A percentile compares a stretch with the other conserved stretches of the same genome.
phyloP scores from a whole-genome alignment of 2,888 invertebrate genomes.

The Meta bourneti region DNA sequence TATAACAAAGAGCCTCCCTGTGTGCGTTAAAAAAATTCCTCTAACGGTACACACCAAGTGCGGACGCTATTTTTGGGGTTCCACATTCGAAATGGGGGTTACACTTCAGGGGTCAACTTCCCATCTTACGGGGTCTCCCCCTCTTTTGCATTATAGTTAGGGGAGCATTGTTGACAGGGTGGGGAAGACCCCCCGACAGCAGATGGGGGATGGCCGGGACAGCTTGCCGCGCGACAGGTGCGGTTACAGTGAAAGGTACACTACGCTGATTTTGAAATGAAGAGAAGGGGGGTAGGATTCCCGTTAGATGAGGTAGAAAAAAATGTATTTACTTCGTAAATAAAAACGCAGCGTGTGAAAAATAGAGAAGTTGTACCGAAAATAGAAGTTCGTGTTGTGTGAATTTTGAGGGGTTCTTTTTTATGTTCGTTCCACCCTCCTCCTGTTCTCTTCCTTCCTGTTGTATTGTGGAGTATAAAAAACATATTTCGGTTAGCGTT shows the following conservation, averaged over 20 bases:
- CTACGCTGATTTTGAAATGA: constrained; percentile 30
- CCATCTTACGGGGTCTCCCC: constrained; percentile 61
- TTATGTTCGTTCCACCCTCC: background rate
- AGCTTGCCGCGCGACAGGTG: constrained; percentile 71
- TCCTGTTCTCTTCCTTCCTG: background rate
- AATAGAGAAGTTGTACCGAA: background rate
- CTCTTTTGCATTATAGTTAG: constrained; percentile 40
- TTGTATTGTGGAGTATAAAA: background rate
- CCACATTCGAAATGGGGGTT: constrained; percentile 10
- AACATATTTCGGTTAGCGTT: background rate
- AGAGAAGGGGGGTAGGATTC: constrained; percentile 15
- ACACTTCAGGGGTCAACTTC: constrained; percentile 69
- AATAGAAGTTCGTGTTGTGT: constrained; percentile 26
- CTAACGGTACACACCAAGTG: constrained; percentile 62
- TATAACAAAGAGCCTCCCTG: constrained; percentile 43
- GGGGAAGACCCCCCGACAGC: constrained; percentile 20
- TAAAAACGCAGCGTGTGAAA: constrained; percentile 63
- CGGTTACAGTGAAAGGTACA: constrained; percentile 50
- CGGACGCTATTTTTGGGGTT: constrained; percentile 65
- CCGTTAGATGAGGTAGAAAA: constrained; percentile 58
- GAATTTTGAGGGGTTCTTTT: background rate
- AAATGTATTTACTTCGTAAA: constrained; percentile 61
- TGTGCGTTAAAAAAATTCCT: background rate
- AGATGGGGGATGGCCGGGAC: constrained; percentile 50
- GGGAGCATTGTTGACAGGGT: constrained; percentile 66